A percentile compares a stretch with the other conserved stretches of the same genome.
These are phyloP conservation scores for Plodia interpunctella DNA, from an alignment of 1,140 invertebrate species.

Conservation along the genomic window DNA sequence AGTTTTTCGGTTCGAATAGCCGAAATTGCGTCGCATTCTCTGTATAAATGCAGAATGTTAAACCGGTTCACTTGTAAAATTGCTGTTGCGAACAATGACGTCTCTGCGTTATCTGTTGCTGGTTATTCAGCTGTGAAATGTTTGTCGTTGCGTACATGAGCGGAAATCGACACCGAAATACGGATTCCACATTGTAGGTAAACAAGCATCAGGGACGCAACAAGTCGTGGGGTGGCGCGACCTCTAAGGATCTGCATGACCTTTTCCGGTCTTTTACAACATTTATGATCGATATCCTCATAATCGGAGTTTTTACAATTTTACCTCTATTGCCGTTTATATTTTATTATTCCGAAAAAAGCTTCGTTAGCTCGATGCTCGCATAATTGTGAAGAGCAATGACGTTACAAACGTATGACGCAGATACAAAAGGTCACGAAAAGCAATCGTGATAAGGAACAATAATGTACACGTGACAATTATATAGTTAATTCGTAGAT, in stretches of 20 bases:
- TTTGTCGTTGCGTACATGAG: slow-evolving; percentile 25
- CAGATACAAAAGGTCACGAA: slow-evolving; percentile 15
- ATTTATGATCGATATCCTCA: slow-evolving; percentile 24
- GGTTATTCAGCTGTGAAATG: slow-evolving; percentile 24
- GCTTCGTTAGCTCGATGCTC: neutral
- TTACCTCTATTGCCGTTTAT: neutral
- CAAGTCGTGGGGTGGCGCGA: slow-evolving; percentile 42
- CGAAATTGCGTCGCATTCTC: no score
- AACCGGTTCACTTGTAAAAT: neutral
- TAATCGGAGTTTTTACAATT: no score
- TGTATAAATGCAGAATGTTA: neutral
- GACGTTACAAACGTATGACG: slow-evolving; percentile 9
- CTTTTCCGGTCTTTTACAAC: slow-evolving; percentile 42
- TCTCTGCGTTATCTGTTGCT: slow-evolving; percentile 20
- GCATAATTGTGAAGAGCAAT: neutral
- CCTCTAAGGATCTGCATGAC: slow-evolving; percentile 27
- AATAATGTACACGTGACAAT: no score
- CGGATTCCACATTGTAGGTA: slow-evolving; percentile 39
- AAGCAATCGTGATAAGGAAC: slow-evolving; percentile 1
- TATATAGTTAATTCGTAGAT: no score
- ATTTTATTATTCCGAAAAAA: neutral
- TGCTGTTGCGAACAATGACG: neutral
- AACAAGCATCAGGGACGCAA: slow-evolving; percentile 47
- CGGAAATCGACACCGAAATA: slow-evolving; percentile 34
- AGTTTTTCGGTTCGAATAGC: no score